Evolutionary conservation across 2,888 invertebrate species (phyloP), one percentile per base, ranked within the genome.

Genomic region (Coenonympha arcania): DNA sequence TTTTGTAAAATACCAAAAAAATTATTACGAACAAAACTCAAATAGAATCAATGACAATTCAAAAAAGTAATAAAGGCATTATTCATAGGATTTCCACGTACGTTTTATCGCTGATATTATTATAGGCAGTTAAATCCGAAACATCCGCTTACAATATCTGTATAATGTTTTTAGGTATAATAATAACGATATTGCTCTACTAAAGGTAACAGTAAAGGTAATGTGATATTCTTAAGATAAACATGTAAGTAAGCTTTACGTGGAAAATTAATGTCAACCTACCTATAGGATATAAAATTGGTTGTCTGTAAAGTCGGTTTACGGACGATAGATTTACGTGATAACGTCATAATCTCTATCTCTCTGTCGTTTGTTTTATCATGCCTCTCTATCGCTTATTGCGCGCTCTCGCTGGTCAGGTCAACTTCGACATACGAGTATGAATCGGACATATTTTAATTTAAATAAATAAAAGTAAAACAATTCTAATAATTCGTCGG

Each of bases 31-130:
- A 1, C 20, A 36, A 6, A 6, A 5, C 11, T 36, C 11, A 20
- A 36, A 5, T 6, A 19, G 19, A 11, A 15, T 37, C 6, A 13
- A 13, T 13, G 1, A 8, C n/a, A 4, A 13, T 22, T 11, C n/a
- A 22, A 13, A 37, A 20, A n/a, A 34, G 31, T 36, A 54, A 54
- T 50, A 48, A 48, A 50, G 40, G 33, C 47, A 26, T 48, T 48
- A 26, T 48, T 48, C 34, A 24, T 41, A 54, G 54, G 50, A 50
- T 54, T 50, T 54, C 34, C 54, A 50, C 54, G 50, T 54, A 54
- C 48, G 54, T 43, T 54, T 54, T 54, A 50, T 50, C 47, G 50
- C 50, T 36, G 36, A 54, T 50, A 50, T 48, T 50, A 54, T 54
- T 50, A 50, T 44, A 48, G 50, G 47, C 54, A 24, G 50, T 47